Evolutionary conservation across 2,113 vertebrate species (phyloP).

Genomic region (Thomomys bottae): DNA sequence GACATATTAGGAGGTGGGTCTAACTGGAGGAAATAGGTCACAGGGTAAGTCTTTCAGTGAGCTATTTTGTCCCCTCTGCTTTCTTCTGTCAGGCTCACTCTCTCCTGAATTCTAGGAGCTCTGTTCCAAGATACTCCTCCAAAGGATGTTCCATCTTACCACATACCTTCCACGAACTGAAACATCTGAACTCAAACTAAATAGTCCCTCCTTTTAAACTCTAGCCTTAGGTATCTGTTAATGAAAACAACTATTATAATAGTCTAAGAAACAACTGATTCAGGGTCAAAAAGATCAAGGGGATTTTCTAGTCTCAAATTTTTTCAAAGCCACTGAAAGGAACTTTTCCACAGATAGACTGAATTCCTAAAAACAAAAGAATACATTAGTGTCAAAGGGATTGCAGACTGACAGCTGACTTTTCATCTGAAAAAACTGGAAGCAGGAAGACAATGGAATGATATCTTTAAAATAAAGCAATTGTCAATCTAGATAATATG

Average conservation of each 20-base stretch:
- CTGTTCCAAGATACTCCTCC: background rate
- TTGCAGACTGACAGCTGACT: background rate
- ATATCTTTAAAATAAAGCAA: background rate
- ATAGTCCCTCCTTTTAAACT: background rate
- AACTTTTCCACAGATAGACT: background rate
- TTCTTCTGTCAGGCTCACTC: background rate
- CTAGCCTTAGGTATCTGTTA: background rate
- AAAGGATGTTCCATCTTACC: background rate
- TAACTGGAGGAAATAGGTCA: background rate
- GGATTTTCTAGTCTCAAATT: background rate
- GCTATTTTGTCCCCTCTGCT: background rate
- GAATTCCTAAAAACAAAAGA: background rate
- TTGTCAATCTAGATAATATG: background rate
- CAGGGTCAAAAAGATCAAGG: background rate
- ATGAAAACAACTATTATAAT: background rate
- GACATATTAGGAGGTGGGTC: background rate
- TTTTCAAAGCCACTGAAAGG: background rate
- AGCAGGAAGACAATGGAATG: background rate
- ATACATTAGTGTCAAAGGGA: background rate
- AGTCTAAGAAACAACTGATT: background rate
- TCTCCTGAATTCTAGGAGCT: background rate
- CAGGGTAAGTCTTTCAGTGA: background rate
- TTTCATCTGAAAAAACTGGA: background rate
- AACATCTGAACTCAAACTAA: background rate
- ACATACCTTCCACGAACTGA: background rate